A percentile compares a stretch with the other conserved stretches of the same genome.
phyloP scores from a whole-genome alignment of 2,113 vertebrate genomes.

The Coturnix japonica region DNA sequence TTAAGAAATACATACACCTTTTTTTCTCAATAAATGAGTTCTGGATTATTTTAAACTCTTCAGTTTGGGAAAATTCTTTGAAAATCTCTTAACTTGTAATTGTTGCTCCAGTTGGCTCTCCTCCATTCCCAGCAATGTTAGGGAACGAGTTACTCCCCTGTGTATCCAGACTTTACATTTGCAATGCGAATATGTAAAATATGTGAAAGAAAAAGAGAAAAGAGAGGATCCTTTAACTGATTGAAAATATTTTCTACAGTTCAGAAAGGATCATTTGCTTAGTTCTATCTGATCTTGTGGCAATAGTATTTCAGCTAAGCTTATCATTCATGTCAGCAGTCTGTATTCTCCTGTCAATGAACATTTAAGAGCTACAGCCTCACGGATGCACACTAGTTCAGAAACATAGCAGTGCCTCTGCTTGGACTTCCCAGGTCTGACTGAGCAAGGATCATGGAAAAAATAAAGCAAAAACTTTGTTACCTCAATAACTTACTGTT shows the following conservation, averaged over 20 bases:
- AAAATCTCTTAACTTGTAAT: fast-evolving
- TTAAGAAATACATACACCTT: neutral
- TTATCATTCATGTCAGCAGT: neutral
- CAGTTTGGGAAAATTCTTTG: neutral
- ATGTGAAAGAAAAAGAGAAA: neutral
- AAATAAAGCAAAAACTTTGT: neutral
- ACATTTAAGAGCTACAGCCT: fast-evolving
- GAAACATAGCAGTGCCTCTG: neutral
- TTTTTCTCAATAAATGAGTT: neutral
- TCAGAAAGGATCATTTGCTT: neutral
- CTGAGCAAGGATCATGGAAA: neutral
- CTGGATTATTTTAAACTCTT: neutral
- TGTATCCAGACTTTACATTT: neutral
- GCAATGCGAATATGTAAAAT: fast-evolving
- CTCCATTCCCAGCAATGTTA: too few species aligned
- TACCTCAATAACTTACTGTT: neutral
- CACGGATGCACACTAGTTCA: neutral
- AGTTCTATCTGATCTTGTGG: neutral
- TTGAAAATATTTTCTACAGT: neutral
- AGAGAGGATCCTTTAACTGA: neutral
- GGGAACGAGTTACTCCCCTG: neutral
- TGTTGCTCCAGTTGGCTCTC: neutral
- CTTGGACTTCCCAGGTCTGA: neutral
- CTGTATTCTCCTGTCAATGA: neutral
- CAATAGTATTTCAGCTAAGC: neutral